Conservation (phyloP, 1,140 invertebrate genomes). For the Thereuonema tuberculata region DNA sequence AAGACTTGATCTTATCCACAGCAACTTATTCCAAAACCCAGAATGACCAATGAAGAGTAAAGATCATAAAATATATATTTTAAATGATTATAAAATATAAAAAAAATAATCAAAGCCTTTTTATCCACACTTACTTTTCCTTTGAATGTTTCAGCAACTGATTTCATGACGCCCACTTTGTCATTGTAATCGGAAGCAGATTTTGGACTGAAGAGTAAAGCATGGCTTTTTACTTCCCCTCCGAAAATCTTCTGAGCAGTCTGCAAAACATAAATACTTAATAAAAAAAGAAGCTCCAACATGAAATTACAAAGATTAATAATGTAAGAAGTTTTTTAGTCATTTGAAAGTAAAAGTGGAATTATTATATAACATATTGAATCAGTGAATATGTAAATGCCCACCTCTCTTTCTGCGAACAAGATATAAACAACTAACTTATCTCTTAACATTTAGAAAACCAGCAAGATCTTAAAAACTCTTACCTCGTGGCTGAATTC, state of each 20-base stretch:
- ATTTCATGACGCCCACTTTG: constrained; percentile 54
- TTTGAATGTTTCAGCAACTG: constrained; percentile 75
- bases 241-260: constrained; percentile 96
- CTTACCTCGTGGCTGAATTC: constrained; percentile 88
- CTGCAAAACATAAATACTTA: constrained; percentile 19
- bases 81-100: too few relatives aligned
- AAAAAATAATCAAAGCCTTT: too few relatives aligned
- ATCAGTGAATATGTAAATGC: too few relatives aligned
- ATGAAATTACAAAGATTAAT: background rate
- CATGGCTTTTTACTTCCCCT: constrained; percentile 91
- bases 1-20: too few relatives aligned
- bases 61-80: too few relatives aligned
- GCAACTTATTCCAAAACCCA: too few relatives aligned
- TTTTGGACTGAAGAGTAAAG: constrained; percentile 89
- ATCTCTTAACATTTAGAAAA: too few relatives aligned
- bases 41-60: too few relatives aligned
- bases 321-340: background rate
- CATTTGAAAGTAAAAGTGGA: background rate
- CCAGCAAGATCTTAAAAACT: background rate
- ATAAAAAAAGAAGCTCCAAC: too few relatives aligned
- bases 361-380: too few relatives aligned
- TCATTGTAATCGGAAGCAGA: constrained; percentile 60
- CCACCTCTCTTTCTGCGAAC: too few relatives aligned
- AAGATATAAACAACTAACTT: too few relatives aligned
- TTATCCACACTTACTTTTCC: constrained; percentile 56